These are phyloP conservation scores for Elaphurus davidianus DNA, from an alignment of 2,113 vertebrate species.

Conservation along the genomic window DNA sequence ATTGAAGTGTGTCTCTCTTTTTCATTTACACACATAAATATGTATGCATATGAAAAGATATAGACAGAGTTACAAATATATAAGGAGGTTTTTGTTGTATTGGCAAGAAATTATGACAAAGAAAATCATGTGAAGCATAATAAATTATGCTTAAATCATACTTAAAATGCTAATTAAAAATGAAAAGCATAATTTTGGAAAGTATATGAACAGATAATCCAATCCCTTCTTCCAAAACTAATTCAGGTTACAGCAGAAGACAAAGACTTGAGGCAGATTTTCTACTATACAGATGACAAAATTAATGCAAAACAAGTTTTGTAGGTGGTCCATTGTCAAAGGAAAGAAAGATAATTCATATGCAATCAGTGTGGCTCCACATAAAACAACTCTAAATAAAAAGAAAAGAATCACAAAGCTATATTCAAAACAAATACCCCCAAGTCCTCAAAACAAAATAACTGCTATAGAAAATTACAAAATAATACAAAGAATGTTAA, in stretches of 20 bases:
- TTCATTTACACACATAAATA: not conserved
- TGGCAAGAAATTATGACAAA: not conserved
- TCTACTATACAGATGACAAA: not conserved
- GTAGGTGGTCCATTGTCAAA: not conserved
- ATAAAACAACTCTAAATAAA: not conserved
- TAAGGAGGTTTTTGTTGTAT: not conserved
- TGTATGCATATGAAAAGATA: not conserved
- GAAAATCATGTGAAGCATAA: not conserved
- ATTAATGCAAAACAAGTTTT: not conserved
- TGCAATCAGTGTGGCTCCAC: not conserved
- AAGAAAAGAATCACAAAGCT: not conserved
- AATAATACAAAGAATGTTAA: not conserved
- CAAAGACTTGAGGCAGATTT: not conserved
- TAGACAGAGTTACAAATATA: not conserved
- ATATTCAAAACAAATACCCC: not conserved
- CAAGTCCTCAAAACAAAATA: not conserved
- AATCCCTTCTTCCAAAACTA: not conserved
- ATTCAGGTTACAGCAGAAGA: not conserved
- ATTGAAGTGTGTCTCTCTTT: not conserved
- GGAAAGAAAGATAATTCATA: not conserved
- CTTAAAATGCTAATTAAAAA: not conserved
- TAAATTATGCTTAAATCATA: not conserved
- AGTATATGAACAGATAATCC: not conserved
- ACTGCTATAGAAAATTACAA: not conserved
- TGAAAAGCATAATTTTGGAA: not conserved